Conservation (phyloP, 2,888 invertebrate species). For the Cerastis leucographa region DNA sequence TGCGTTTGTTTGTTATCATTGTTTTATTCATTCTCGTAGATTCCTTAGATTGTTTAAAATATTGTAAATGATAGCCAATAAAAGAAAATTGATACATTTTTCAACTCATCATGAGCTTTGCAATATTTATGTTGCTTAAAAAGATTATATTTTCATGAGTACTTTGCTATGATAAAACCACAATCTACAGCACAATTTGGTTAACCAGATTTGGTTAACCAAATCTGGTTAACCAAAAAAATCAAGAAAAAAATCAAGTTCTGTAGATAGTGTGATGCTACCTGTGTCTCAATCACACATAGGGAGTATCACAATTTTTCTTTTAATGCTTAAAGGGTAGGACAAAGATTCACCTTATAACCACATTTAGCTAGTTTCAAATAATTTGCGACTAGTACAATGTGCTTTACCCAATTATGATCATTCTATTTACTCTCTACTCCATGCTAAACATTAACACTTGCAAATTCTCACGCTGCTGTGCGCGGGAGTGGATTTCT, state of each 20-base stretch:
- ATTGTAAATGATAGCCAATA: background rate
- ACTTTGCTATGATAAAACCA: background rate
- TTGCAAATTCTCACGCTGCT: slow-evolving; percentile 52
- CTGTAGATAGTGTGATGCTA: no score
- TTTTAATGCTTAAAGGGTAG: background rate
- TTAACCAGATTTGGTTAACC: no score
- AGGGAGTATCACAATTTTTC: background rate
- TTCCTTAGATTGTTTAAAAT: background rate
- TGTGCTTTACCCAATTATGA: background rate
- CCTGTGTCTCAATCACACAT: no score
- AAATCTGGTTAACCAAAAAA: no score
- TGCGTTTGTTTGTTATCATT: background rate
- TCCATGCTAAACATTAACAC: slow-evolving; percentile 17
- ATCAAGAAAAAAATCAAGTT: no score
- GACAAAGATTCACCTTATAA: background rate
- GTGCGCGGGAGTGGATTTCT: slow-evolving; percentile 44
- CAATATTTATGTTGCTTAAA: background rate
- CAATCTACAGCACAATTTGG: background rate
- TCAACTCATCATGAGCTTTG: background rate
- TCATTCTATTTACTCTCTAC: slow-evolving; percentile 24
- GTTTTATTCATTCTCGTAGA: background rate
- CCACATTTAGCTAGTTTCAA: background rate
- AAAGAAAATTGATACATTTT: background rate
- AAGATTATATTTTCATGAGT: background rate
- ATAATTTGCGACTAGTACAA: background rate